Percentiles rank a stretch among this genome's conserved stretches.
Evolutionary conservation across 2,888 invertebrate species (phyloP).

Genomic region (Ormyrus rosae): DNA sequence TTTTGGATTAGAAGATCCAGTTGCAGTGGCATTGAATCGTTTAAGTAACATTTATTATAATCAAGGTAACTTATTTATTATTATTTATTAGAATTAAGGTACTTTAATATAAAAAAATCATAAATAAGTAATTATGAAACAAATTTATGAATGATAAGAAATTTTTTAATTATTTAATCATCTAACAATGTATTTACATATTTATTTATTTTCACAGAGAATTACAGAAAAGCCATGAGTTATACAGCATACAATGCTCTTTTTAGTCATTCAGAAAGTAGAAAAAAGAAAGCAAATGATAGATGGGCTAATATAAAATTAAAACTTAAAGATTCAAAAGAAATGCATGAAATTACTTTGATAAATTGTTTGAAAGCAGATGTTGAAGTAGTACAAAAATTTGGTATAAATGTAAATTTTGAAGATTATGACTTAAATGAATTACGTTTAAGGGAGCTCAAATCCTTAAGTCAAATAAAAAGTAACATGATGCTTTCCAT

Average conservation of each 20-base stretch:
- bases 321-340: constrained; percentile 56
- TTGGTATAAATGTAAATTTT: constrained; percentile 63
- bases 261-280: constrained; percentile 60
- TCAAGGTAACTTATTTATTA: constrained; percentile 46
- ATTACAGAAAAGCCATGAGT: constrained; percentile 67
- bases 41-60: constrained; percentile 42
- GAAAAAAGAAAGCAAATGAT: constrained; percentile 65
- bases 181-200: not conserved
- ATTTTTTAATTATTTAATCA: constrained; percentile 8
- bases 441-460: constrained; percentile 66
- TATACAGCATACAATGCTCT: constrained; percentile 65
- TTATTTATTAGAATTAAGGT: not conserved
- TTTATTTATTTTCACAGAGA: constrained; percentile 45
- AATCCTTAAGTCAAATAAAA: constrained; percentile 61
- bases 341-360: constrained; percentile 60
- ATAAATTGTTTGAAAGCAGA: constrained; percentile 64
- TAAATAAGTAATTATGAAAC: not conserved
- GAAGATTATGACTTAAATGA: constrained; percentile 62
- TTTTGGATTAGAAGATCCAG: constrained; percentile 59
- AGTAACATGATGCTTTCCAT: constrained; percentile 64
- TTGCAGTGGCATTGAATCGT: constrained; percentile 59
- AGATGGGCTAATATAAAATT: constrained; percentile 69
- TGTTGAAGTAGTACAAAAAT: constrained; percentile 56
- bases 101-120: not conserved
- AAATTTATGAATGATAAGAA: not conserved